A percentile compares a stretch with the other conserved stretches of the same genome.
These are phyloP conservation scores for Drosophila bipectinata DNA, from an alignment of 1,140 invertebrate species.

Conservation along the genomic window DNA sequence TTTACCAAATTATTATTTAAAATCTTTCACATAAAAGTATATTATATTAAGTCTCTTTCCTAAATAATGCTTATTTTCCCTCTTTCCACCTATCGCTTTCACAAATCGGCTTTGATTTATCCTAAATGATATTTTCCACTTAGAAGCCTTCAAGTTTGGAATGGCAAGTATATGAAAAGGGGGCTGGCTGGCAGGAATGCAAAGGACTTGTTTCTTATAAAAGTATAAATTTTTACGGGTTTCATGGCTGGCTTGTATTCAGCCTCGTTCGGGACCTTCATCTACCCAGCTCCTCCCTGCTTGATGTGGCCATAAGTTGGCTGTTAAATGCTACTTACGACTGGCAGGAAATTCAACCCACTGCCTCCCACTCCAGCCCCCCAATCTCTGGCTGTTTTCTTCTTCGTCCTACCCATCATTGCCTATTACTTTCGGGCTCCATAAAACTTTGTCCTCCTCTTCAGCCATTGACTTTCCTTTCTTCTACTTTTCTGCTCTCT, in stretches of 20 bases:
- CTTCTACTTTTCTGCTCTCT: constrained; percentile 58
- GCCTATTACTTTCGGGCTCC: constrained; percentile 77
- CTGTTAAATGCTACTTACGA: constrained; percentile 80
- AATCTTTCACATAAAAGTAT: no score
- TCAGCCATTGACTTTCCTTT: constrained; percentile 68
- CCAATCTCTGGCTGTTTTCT: not conserved
- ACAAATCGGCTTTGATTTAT: constrained; percentile 40
- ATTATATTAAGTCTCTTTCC: no score
- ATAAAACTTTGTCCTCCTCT: constrained; percentile 80
- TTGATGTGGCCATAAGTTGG: constrained; percentile 70
- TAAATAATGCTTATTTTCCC: not conserved
- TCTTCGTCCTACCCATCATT: constrained; percentile 30
- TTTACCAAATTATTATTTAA: no score
- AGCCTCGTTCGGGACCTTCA: constrained; percentile 3
- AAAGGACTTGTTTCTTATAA: constrained; percentile 2
- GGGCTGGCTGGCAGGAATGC: not conserved
- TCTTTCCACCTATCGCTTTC: not conserved
- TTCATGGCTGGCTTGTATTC: constrained; percentile 60
- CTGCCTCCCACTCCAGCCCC: not conserved
- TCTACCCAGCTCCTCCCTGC: constrained; percentile 28
- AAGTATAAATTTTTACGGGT: constrained; percentile 52
- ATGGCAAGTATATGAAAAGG: not conserved
- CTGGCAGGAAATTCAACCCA: constrained; percentile 51
- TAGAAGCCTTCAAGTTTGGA: not conserved
- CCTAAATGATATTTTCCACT: constrained; percentile 28